phyloP scores from a whole-genome alignment of 2,113 vertebrate species.

The Labeo catla region DNA sequence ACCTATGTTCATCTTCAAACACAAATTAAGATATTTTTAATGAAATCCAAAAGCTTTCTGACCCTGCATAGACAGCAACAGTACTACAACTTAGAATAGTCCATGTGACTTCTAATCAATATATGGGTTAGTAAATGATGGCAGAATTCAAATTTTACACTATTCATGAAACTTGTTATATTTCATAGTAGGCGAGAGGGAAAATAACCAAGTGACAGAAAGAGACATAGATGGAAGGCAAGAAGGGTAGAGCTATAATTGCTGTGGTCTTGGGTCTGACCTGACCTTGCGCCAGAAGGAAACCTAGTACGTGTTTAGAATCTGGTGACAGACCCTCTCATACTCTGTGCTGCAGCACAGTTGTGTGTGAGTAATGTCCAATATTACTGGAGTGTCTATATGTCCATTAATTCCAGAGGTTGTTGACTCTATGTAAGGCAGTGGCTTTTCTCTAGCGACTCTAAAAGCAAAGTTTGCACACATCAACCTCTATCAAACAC shows the following conservation, averaged over 20 bases:
- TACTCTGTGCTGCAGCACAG: slow-evolving; percentile 2
- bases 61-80: no score
- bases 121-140: background rate
- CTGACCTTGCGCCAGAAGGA: slow-evolving; percentile 41
- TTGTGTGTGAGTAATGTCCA: slow-evolving; percentile 3
- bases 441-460: slow-evolving; percentile 45
- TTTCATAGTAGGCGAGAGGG: background rate
- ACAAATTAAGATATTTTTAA: no score
- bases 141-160: background rate
- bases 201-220: slow-evolving; percentile 10
- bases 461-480: slow-evolving; percentile 34
- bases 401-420: slow-evolving; percentile 33
- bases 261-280: slow-evolving; percentile 17
- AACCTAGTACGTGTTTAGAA: slow-evolving; percentile 19
- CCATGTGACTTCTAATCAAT: background rate
- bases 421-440: slow-evolving; percentile 34
- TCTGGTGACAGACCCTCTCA: background rate
- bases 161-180: background rate
- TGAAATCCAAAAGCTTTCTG: no score
- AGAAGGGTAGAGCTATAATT: slow-evolving; percentile 25
- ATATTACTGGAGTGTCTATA: slow-evolving; percentile 18
- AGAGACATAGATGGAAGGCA: background rate
- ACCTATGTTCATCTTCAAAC: no score
- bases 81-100: no score
- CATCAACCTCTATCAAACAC: slow-evolving; percentile 32